A percentile compares a stretch with the other conserved stretches of the same genome.
These are phyloP conservation scores for Pampus argenteus DNA, from an alignment of 2,797 vertebrate genomes.

Conservation along the genomic window DNA sequence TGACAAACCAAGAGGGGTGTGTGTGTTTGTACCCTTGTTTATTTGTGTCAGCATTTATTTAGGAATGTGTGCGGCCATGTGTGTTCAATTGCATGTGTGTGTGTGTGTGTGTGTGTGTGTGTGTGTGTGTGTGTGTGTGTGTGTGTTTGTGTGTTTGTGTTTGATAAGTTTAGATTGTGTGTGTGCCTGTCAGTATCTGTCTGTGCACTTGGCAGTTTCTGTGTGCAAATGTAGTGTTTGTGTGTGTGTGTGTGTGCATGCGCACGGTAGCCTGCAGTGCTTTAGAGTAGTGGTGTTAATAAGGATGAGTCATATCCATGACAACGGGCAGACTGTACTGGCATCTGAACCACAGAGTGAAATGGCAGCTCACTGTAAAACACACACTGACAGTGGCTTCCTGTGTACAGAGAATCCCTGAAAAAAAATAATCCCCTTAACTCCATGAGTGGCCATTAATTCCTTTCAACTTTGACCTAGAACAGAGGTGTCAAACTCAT, in stretches of 20 bases:
- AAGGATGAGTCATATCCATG: conserved; percentile 84
- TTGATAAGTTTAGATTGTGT: conserved; percentile 20
- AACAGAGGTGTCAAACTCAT: too few relatives aligned
- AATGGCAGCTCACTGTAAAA: conserved; percentile 73
- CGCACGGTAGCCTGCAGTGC: conserved; percentile 51
- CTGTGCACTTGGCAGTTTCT: conserved; percentile 29
- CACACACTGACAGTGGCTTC: conserved; percentile 48
- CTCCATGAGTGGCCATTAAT: conserved; percentile 5
- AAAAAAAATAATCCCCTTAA: conserved; percentile 23
- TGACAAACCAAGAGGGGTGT: conserved; percentile 36
- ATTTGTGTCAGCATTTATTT: conserved; percentile 29
- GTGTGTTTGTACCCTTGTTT: conserved; percentile 23
- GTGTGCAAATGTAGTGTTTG: conserved; percentile 21
- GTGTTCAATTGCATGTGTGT: conserved; percentile 20
- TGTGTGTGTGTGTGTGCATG: conserved; percentile 13
- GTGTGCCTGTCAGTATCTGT: conserved; percentile 26
- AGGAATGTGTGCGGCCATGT: conserved; percentile 27
- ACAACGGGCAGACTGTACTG: conserved; percentile 80
- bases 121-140: conserved; percentile 7
- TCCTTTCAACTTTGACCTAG: conserved; percentile 13
- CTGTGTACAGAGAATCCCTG: conserved; percentile 35
- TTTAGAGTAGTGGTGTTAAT: conserved; percentile 77
- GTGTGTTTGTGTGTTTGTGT: too few relatives aligned
- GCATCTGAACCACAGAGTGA: conserved; percentile 77
- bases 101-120: too few relatives aligned